Evolutionary conservation across 2,888 invertebrate species (phyloP).

Genomic region (Horisme vitalbata): DNA sequence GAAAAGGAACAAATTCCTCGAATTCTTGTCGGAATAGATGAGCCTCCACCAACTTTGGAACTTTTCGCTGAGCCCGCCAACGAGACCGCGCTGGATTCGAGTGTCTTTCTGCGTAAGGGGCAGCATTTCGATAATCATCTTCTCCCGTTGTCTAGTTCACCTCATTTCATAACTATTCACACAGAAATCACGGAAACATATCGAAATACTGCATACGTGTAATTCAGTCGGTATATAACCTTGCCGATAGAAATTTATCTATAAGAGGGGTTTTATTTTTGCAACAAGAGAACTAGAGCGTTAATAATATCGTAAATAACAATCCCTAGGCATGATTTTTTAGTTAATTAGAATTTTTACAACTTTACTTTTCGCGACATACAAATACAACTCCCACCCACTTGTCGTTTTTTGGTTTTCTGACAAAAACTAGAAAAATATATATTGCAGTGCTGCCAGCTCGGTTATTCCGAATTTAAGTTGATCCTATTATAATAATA

Average conservation of each 20-base stretch:
- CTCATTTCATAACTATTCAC: conserved; percentile 65
- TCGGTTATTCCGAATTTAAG: too few relatives aligned
- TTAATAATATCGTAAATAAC: too few relatives aligned
- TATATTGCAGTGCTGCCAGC: too few relatives aligned
- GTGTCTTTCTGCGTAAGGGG: conserved; percentile 90
- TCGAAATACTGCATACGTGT: conserved; percentile 76
- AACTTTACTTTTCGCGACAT: conserved; percentile 22
- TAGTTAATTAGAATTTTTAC: conserved; percentile 31
- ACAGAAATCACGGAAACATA: conserved; percentile 57
- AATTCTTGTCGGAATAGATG: conserved; percentile 96
- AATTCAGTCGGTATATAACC: conserved; percentile 72
- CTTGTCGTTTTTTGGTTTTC: too few relatives aligned
- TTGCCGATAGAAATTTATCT: conserved; percentile 41
- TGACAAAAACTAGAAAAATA: too few relatives aligned
- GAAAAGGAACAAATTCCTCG: conserved; percentile 96
- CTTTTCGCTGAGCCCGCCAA: conserved; percentile 87
- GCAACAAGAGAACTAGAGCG: too few relatives aligned
- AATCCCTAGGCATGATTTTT: too few relatives aligned
- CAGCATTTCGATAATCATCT: conserved; percentile 83
- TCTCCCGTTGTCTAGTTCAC: conserved; percentile 49
- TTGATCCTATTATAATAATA: too few relatives aligned
- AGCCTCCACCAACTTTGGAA: conserved; percentile 90
- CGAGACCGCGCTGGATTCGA: conserved; percentile 76
- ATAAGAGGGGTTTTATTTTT: conserved; percentile 12
- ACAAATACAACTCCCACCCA: too few relatives aligned